These are phyloP conservation scores for Lycocerus yunnanus DNA, from an alignment of 2,888 invertebrate genomes.

Conservation along the genomic window DNA sequence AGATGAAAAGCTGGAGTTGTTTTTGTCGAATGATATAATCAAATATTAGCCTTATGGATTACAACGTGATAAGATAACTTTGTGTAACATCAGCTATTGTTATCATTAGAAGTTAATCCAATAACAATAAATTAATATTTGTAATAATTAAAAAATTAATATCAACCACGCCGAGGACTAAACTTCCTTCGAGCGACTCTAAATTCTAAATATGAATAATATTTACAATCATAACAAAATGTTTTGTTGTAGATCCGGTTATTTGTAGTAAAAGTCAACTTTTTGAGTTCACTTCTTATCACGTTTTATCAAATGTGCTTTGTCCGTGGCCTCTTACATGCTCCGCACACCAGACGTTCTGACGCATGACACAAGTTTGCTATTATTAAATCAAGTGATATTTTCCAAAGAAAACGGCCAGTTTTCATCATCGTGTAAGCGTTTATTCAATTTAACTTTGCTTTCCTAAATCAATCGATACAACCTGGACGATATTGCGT, in stretches of 20 bases:
- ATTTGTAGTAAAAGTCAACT: constrained; percentile 18
- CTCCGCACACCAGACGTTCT: constrained; percentile 16
- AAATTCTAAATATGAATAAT: neutral
- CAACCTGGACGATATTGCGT: neutral
- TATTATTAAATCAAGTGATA: constrained; percentile 16
- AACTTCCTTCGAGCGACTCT: neutral
- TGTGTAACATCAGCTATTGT: neutral
- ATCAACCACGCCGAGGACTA: neutral
- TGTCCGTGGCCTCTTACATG: constrained; percentile 20
- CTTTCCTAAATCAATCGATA: neutral
- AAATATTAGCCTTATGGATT: neutral
- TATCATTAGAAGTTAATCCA: neutral
- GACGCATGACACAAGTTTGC: constrained; percentile 16
- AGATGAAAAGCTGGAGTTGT: neutral
- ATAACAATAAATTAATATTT: neutral
- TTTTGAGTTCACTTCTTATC: constrained; percentile 17
- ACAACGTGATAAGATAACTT: neutral
- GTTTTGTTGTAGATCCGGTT: constrained; percentile 7
- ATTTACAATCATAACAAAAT: neutral
- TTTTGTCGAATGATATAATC: neutral
- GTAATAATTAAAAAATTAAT: neutral
- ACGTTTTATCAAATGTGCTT: constrained; percentile 8
- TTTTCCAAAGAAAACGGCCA: neutral
- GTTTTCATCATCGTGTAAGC: neutral
- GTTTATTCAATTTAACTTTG: constrained; percentile 8